These are phyloP conservation scores for Macaca mulatta DNA, from an alignment of 2,113 vertebrate genomes.

Conservation along the genomic window DNA sequence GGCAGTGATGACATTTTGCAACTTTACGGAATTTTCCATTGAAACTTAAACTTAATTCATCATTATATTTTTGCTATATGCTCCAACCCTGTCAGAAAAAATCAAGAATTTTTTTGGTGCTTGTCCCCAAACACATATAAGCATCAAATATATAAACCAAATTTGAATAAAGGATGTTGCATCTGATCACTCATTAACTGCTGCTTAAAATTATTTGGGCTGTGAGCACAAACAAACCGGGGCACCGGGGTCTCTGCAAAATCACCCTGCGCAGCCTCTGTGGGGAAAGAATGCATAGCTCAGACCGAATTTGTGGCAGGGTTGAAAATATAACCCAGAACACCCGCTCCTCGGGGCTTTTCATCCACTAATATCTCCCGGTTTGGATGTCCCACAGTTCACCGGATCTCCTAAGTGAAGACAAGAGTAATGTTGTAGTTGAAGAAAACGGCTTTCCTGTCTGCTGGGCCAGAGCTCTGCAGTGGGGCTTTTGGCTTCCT, in stretches of 20 bases:
- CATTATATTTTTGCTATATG: not conserved
- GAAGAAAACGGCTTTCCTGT: not conserved
- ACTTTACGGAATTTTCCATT: not conserved
- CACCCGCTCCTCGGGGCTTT: not conserved
- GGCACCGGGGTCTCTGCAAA: not conserved
- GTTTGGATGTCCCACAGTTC: not conserved
- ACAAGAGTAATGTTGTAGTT: not conserved
- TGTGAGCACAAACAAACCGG: not conserved
- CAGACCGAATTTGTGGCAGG: not conserved
- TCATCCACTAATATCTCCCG: not conserved
- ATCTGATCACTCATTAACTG: not conserved
- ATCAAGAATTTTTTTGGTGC: not conserved
- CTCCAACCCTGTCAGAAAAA: not conserved
- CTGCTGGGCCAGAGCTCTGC: not conserved
- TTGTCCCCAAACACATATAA: not conserved
- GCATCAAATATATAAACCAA: not conserved
- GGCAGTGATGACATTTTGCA: not conserved
- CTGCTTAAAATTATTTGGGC: not conserved
- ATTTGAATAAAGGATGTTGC: not conserved
- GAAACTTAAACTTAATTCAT: not conserved
- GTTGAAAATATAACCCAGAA: not conserved
- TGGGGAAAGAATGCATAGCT: accelerated
- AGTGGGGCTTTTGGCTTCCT: not conserved
- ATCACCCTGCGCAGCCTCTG: not conserved
- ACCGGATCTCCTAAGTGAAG: not conserved